Base-by-base conservation (phyloP, 2,113 vertebrate genomes). In the Apaloderma vittatum region DNA sequence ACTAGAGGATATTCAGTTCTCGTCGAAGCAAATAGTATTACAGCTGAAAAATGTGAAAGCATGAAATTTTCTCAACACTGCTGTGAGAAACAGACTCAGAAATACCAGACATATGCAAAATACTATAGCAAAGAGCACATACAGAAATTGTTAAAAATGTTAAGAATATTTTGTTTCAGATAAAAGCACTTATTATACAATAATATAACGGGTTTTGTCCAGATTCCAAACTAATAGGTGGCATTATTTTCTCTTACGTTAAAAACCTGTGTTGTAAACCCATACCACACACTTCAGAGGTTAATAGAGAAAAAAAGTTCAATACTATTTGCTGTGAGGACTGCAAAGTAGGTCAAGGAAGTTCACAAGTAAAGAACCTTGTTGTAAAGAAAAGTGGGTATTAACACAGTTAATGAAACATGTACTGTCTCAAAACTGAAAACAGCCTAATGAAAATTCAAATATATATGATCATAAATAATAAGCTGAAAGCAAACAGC, bases 61-160 rank as follows among this genome's bases (percentile, higher is more conserved):
- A 93, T 97, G 92, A 97, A 96, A 93, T 96, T 96, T 95, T 94
- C 96, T 94, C 86, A 96, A 78, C 96, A 74, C 30, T 81, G 63
- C 92, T 86, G 36, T 63, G 57, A 93, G 88, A 86, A 95, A 94
- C 75, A 95, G 94, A 77, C 65, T 17, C 52, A 80, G 55, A 93
- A 94, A 95, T 84, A 89, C 19, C 40, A 90, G 67, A 80, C 3
- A 0, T 85, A 95, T 92, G 95, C 90, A 97, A 95, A 93, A 90
- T 22, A 91, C 37, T 78, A 7, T 7, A 86, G 68, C n/a, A 57
- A 63, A 86, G 26, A 26, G 34, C 40, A 36, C 6, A 9, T 55
- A 71, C 90, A 84, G 36, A 79, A 95, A 55, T 74, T 57, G 49
- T 24, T 81, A 55, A 91, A 93, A 77, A 87, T 48, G 3, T 45